phyloP scores from a whole-genome alignment of 2,888 invertebrate species.

The Pegoplata infirma region DNA sequence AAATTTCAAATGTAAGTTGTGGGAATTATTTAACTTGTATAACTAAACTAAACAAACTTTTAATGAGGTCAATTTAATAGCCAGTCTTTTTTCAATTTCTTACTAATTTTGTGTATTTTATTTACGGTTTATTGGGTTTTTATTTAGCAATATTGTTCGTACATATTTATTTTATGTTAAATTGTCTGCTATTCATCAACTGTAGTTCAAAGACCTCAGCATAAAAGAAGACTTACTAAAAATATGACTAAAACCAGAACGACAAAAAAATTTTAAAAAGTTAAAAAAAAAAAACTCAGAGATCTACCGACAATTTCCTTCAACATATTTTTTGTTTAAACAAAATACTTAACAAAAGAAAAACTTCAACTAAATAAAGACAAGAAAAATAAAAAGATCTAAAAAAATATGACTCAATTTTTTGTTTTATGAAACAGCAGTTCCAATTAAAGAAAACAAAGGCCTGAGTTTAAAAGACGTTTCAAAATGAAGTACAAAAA shows the following conservation, averaged over 20 bases:
- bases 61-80: constrained; percentile 10
- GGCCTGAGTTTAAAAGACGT: constrained; percentile 13
- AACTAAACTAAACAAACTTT: background rate
- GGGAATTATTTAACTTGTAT: too few relatives aligned
- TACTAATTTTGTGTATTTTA: constrained; percentile 17
- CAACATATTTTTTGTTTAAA: background rate
- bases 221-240: background rate
- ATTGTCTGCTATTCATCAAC: background rate
- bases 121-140: background rate
- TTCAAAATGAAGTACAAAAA: constrained; percentile 29
- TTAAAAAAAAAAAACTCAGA: constrained; percentile 15
- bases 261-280: constrained; percentile 12
- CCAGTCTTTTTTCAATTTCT: constrained; percentile 23
- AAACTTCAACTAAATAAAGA: constrained; percentile 44
- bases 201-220: constrained; percentile 53
- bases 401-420: constrained; percentile 52
- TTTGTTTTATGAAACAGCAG: constrained; percentile 36
- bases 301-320: constrained; percentile 38
- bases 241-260: constrained; percentile 22
- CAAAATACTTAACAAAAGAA: constrained; percentile 52
- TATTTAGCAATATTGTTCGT: constrained; percentile 3
- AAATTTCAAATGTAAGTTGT: background rate
- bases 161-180: background rate
- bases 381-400: constrained; percentile 21
- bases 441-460: constrained; percentile 47